phyloP scores from a whole-genome alignment of 1,140 invertebrate genomes.

The Neuroterus valhalla region DNA sequence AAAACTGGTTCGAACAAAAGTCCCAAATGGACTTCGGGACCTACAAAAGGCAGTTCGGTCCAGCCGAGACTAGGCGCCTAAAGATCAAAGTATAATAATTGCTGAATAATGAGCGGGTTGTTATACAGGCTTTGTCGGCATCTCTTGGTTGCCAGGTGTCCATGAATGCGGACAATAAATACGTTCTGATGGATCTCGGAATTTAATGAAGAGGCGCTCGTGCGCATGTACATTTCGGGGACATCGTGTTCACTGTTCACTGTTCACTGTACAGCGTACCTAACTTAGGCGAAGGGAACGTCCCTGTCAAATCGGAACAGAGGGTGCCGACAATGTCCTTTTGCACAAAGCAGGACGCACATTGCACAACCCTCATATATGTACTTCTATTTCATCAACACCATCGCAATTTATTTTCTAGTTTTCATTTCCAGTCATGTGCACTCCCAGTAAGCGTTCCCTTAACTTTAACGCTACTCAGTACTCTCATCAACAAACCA shows the following conservation, averaged over 20 bases:
- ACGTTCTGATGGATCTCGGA: constrained; percentile 45
- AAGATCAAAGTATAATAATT: constrained; percentile 40
- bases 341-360: constrained; percentile 32
- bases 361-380: constrained; percentile 1
- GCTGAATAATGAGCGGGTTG: constrained; percentile 46
- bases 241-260: too few species aligned
- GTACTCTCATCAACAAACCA: neutral
- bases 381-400: constrained; percentile 8
- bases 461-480: neutral
- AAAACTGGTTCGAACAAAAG: constrained; percentile 18
- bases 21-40: constrained; percentile 6
- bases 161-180: constrained; percentile 39
- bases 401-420: constrained; percentile 20
- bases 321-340: constrained; percentile 28
- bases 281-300: constrained; percentile 43
- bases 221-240: constrained; percentile 46
- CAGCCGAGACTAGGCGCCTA: neutral
- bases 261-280: too few species aligned
- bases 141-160: constrained; percentile 45
- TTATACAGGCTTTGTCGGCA: constrained; percentile 36
- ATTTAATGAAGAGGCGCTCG: constrained; percentile 51
- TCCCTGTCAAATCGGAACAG: constrained; percentile 37
- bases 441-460: constrained; percentile 10
- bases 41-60: constrained; percentile 3
- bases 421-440: constrained; percentile 1